Percentiles rank a stretch among this genome's conserved stretches.
Conservation (phyloP, 2,888 invertebrate species). For the Pycnomerus fuliginosus region DNA sequence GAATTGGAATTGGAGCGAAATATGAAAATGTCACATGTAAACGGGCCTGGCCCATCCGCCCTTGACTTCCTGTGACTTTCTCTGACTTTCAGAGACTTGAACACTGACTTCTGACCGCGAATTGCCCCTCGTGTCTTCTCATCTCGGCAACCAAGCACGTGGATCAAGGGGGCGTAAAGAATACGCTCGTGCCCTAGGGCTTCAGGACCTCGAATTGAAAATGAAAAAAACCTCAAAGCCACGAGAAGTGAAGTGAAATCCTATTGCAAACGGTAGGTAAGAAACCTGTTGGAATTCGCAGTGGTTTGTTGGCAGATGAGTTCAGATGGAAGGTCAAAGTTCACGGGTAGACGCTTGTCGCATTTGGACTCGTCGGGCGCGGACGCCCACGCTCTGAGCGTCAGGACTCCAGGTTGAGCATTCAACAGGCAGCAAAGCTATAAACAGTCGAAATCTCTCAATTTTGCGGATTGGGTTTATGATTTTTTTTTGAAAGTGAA, state of each 20-base stretch:
- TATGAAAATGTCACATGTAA: too few relatives aligned
- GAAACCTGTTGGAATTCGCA: conserved; percentile 35
- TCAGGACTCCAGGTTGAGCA: conserved; percentile 28
- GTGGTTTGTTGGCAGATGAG: conserved; percentile 38
- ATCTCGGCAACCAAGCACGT: too few relatives aligned
- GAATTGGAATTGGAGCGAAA: too few relatives aligned
- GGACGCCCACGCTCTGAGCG: conserved; percentile 37
- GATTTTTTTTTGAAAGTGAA: conserved; percentile 13
- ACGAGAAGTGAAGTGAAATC: neutral
- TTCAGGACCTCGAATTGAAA: too few relatives aligned
- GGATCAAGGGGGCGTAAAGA: too few relatives aligned
- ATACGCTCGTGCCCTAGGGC: too few relatives aligned
- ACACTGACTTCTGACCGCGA: too few relatives aligned
- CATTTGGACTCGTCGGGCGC: conserved; percentile 38
- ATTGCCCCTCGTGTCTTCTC: too few relatives aligned
- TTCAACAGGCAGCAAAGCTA: conserved; percentile 21
- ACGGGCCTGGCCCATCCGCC: too few relatives aligned
- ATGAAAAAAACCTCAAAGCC: too few relatives aligned
- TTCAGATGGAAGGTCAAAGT: conserved; percentile 42
- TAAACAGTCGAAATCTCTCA: conserved; percentile 17
- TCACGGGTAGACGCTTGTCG: conserved; percentile 39
- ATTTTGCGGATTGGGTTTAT: conserved; percentile 11
- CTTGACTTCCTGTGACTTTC: too few relatives aligned
- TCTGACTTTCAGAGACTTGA: too few relatives aligned
- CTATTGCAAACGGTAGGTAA: conserved; percentile 1